Base-by-base conservation (phyloP, 2,797 vertebrate genomes). In the Intellagama lesueurii region DNA sequence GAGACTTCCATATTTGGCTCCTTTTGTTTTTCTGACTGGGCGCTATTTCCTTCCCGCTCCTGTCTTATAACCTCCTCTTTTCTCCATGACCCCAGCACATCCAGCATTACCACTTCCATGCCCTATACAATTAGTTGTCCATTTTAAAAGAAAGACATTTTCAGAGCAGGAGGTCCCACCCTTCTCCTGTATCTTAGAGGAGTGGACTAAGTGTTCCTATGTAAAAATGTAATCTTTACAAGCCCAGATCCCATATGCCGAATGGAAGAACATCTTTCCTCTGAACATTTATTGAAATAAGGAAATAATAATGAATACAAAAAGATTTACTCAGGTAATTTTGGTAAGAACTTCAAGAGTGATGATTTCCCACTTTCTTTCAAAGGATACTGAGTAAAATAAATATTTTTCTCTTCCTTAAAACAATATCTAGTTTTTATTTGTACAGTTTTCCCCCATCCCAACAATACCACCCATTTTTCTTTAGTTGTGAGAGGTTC, bases 401-500 rank as follows among this genome's bases (percentile, higher is more conserved):
- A 44, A 83, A 76, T 22, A 26, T 16, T 70, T 79, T 79, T 17
- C 44, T 89, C 76, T 72, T 68, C 49, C 56, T 49, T 77, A n/a
- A 77, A 81, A 88, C 44, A 64, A 64, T 64, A 14, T 64, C 60
- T 64, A 64, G 19, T 64, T 22, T 14, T 64, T 17, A 22, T 64
- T 22, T 64, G 60, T 64, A 64, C 16, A 64, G 60, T 22, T 19
- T 22, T 22, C 17, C 19, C 19, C 19, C 16, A 64, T 3, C 4
- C 19, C 60, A 64, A 64, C 60, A 64, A 64, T 22, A 64, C 19
- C 16, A 19, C 49, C 79, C 64, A 28, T 85, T 72, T 69, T 81
- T 56, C 52, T 83, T 77, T 66, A 64, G 35, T 85, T 24, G 35
- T 85, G 68, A 76, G 76, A 89, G 11, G 83, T 89, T 80, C 72